These are phyloP conservation scores for Gymnogyps californianus DNA, from an alignment of 2,113 vertebrate genomes.

Conservation along the genomic window DNA sequence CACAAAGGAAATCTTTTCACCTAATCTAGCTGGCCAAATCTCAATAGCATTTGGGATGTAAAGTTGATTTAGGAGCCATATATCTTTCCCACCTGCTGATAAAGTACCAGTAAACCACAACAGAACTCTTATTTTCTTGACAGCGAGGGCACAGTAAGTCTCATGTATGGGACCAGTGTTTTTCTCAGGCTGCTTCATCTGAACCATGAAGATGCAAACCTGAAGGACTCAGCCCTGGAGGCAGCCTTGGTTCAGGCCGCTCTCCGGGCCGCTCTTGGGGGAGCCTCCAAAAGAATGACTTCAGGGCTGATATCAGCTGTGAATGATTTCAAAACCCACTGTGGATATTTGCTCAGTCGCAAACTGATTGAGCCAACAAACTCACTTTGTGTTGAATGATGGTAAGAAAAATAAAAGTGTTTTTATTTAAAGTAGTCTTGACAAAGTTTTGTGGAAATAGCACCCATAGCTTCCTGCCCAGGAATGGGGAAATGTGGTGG, in stretches of 20 bases:
- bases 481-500: background rate
- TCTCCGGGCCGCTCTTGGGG: background rate
- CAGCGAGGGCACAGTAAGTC: background rate
- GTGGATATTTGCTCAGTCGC: background rate
- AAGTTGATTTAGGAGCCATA: background rate
- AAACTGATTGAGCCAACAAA: background rate
- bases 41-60: background rate
- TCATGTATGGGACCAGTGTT: background rate
- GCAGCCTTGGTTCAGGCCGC: background rate
- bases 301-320: background rate
- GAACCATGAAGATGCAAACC: background rate
- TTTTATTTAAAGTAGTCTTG: background rate
- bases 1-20: background rate
- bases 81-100: background rate
- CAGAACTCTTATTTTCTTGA: background rate
- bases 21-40: background rate
- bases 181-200: background rate
- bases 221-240: background rate
- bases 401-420: background rate
- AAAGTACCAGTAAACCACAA: background rate
- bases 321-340: background rate
- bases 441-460: background rate
- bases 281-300: background rate
- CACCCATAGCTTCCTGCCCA: slow-evolving; percentile 3
- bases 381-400: background rate